Base-by-base conservation (phyloP, 2,113 vertebrate genomes). In the Prunella fulvescens region DNA sequence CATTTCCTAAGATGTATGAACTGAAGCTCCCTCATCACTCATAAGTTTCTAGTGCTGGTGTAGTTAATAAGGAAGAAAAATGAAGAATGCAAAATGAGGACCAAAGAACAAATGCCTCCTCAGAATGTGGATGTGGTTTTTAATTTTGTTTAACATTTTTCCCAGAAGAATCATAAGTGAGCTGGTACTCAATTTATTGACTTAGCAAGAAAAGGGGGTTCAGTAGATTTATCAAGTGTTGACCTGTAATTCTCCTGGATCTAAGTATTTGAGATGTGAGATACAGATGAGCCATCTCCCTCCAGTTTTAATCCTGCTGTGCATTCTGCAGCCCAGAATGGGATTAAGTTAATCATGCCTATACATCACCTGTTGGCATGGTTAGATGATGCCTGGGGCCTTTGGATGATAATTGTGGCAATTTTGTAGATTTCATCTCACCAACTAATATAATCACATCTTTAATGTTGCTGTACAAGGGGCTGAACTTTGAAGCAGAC, bases 371-470 rank as follows among this genome's bases (percentile, higher is more conserved):
- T 88, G 39, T 70, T 97, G 96, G 94, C 96, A 77, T 22, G 5
- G 35, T 54, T 80, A 58, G 51, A 62, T 87, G 64, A 26, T 88
- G 96, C 94, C 96, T 95, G 90, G 50, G 87, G 93, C 89, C 88
- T 91, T 91, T 92, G 81, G 45, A 94, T 69, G 45, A 47, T 81
- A 80, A 82, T 15, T 15, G 54, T 69, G 20, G 69, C 66, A 95
- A 86, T 95, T 95, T 92, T 54, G 74, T 77, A 95, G 95, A 95
- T 95, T 96, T 82, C 74, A 96, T 96, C 90, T 96, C 54, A 8
- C 39, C 77, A 72, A 64, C 61, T 93, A 85, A 69, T 76, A 54
- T 16, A 90, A 92, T 35, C 29, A 67, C 54, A 44, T 77, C 80
- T 94, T 93, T 58, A 76, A 90, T 95, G 67, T 94, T 96, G 85